Base-by-base conservation (phyloP, 2,113 vertebrate species). In the Sciurus niger region DNA sequence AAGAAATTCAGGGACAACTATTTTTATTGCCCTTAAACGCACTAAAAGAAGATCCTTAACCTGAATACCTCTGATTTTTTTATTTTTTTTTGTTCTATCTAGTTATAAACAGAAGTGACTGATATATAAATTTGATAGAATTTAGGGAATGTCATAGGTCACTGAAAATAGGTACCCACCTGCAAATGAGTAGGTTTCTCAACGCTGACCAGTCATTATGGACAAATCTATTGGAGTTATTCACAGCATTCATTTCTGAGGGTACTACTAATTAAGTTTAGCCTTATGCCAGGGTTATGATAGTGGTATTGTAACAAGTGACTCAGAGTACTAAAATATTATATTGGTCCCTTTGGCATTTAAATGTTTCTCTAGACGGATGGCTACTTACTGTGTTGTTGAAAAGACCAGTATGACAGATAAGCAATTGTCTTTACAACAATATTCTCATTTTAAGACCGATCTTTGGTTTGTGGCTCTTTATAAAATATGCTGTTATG, bases 111-210 rank as follows among this genome's bases (percentile, higher is more conserved):
- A 80, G 18, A 96, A 85, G 34, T 83, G 43, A 91, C 0, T 80
- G 60, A 94, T 25, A 8, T 9, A 17, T 30, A n/a, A 87, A 51
- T 90, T 73, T 85, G 68, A 20, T 87, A 53, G 14, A 65, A 87
- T 92, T 88, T 72, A 84, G 92, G n/a, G 89, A 89, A 77, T 67
- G 37, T 82, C 87, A 77, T 0, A 53, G 65, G 77, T 70, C n/a
- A 37, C 63, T 78, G 83, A 43, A 63, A 88, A 94, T 4, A 74
- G 48, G 65, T 37, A 84, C 22, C 3, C 18, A 51, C 51, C 76
- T 95, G 74, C 55, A 87, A 67, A 46, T 37, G 43, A 24, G 16
- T 9, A 85, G 53, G 51, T 9, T 43, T 93, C 67, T 78, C 37
- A 22, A 68, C 22, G 32, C 0, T 8, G 48, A 79, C n/a, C 58